Conservation (phyloP, 2,113 vertebrate species). For the Gorsachius goisagi region DNA sequence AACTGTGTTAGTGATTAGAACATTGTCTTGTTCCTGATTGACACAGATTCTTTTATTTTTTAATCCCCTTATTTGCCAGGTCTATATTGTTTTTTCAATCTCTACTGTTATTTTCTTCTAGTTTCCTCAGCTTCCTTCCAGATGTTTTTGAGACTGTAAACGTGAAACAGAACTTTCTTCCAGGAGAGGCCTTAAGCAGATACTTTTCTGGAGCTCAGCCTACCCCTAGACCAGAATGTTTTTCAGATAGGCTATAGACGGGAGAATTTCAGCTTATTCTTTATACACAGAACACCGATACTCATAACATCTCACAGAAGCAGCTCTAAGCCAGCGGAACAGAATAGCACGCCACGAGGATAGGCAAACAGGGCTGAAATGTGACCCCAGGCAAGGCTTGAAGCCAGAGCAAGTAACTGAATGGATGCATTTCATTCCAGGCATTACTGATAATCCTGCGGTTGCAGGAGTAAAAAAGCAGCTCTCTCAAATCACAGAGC, state of each 20-base stretch:
- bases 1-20: not conserved
- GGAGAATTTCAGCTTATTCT: not conserved
- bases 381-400: not conserved
- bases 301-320: not conserved
- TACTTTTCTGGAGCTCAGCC: not conserved
- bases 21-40: not conserved
- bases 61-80: not conserved
- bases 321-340: not conserved
- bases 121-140: not conserved
- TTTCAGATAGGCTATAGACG: not conserved
- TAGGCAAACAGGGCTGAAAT: not conserved
- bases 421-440: not conserved
- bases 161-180: not conserved
- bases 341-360: not conserved
- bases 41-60: not conserved
- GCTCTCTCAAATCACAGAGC: not conserved
- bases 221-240: not conserved
- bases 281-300: not conserved
- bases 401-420: conserved; percentile 26
- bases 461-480: conserved; percentile 7
- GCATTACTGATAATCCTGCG: conserved; percentile 48
- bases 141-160: not conserved
- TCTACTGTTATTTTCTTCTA: not conserved
- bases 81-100: not conserved
- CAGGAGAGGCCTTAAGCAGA: not conserved